Evolutionary conservation across 2,888 invertebrate species (phyloP).

Genomic region (Sisyra terminalis): DNA sequence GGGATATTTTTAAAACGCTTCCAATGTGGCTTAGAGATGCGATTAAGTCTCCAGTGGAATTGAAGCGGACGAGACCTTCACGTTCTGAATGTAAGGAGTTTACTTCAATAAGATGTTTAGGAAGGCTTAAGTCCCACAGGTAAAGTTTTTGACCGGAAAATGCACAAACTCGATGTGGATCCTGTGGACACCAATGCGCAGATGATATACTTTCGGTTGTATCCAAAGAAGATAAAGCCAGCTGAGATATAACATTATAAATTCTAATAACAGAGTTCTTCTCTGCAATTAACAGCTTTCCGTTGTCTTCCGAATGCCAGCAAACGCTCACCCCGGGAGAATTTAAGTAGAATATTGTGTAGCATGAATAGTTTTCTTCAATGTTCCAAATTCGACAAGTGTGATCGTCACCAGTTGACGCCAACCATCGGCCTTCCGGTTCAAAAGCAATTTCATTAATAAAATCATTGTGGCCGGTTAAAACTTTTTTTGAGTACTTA

Average conservation of each 20-base stretch:
- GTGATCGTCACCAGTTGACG: slow-evolving; percentile 62
- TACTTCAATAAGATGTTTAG: slow-evolving; percentile 42
- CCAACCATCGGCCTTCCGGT: slow-evolving; percentile 46
- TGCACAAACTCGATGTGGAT: slow-evolving; percentile 38
- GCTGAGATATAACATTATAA: slow-evolving; percentile 50
- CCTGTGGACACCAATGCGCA: slow-evolving; percentile 52
- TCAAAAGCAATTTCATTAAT: slow-evolving; percentile 55
- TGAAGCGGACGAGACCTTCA: slow-evolving; percentile 41
- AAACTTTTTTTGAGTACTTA: slow-evolving; percentile 27
- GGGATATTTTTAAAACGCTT: slow-evolving; percentile 44
- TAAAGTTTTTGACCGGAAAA: slow-evolving; percentile 47
- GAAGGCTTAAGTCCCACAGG: slow-evolving; percentile 48
- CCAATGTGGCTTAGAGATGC: slow-evolving; percentile 51
- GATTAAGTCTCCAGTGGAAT: slow-evolving; percentile 42
- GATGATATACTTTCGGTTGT: slow-evolving; percentile 42
- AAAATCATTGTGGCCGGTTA: slow-evolving; percentile 47
- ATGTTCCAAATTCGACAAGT: slow-evolving; percentile 52
- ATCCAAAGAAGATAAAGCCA: slow-evolving; percentile 47
- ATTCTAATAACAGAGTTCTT: slow-evolving; percentile 56
- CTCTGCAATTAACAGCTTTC: slow-evolving; percentile 57
- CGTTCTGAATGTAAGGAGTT: slow-evolving; percentile 45
- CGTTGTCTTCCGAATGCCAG: slow-evolving; percentile 52
- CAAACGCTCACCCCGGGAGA: slow-evolving; percentile 47
- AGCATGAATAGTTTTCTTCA: slow-evolving; percentile 30
- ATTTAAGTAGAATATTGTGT: slow-evolving; percentile 41